Base-by-base conservation (phyloP, 2,113 vertebrate genomes). In the Muntiacus muntjak region DNA sequence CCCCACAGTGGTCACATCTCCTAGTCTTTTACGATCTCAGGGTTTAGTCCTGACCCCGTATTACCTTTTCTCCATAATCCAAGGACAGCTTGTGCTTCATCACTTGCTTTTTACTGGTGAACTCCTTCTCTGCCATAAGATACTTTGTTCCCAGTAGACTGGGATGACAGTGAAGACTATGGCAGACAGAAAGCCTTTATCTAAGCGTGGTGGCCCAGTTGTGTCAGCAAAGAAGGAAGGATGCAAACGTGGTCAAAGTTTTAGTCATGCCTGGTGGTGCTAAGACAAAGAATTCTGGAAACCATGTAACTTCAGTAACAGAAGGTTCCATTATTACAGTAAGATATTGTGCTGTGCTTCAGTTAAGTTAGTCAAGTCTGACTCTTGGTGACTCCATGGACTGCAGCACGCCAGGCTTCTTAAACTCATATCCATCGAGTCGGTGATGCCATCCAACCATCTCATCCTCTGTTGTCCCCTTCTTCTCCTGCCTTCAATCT, bases 361-460 rank as follows among this genome's bases (percentile, higher is more conserved):
- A 71, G 64, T 36, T 71, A 19, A 23, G n/a, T 23, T 0, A 23
- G n/a, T 36, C 17, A 0, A 36, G 64, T 36, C 64, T 36, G 19
- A 67, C 64, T 71, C 17, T 71, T 36, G 36, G 19, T 71, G 64
- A 71, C 9, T 9, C n/a, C n/a, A 36, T 71, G 19, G n/a, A 23
- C 64, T 36, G 64, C 1, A n/a, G 19, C n/a, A 71, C 0, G 0
- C n/a, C n/a, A 36, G n/a, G n/a, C n/a, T 9, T 36, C 64, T 19
- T n/a, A 71, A 36, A 71, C n/a, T 71, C n/a, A 71, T 71, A 19
- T 36, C n/a, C 64, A 71, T 71, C 1, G 0, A 71, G n/a, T 36
- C 0, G 1, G 64, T 71, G 64, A 71, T 71, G n/a, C 64, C 64
- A 71, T 19, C n/a, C n/a, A 71, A 36, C 17, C n/a, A 71, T 71